phyloP scores from a whole-genome alignment of 2,797 vertebrate species.

The Peromyscus attwateri region DNA sequence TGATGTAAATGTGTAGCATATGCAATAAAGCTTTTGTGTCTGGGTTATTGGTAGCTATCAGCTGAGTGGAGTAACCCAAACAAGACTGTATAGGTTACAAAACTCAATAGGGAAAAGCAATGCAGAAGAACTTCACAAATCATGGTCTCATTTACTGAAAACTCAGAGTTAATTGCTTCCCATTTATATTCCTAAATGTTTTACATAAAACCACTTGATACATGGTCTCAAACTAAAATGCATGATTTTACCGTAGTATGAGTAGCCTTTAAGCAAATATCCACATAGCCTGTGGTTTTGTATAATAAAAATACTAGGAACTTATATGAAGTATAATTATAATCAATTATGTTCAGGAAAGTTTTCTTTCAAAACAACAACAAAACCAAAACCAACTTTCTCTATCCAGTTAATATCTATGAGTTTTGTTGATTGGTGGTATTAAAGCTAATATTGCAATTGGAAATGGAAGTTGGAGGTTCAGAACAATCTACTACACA shows the following conservation, averaged over 20 bases:
- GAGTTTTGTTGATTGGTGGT: slow-evolving; percentile 59
- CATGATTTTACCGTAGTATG: slow-evolving; percentile 26
- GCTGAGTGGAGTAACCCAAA: not conserved
- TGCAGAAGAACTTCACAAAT: slow-evolving; percentile 34
- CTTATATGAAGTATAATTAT: not conserved
- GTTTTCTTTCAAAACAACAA: not conserved
- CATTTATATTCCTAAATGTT: slow-evolving; percentile 41
- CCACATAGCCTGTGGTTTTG: not conserved
- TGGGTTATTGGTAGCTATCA: not conserved
- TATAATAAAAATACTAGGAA: slow-evolving; percentile 1
- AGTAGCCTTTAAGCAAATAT: slow-evolving; percentile 42
- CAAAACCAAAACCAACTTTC: not conserved
- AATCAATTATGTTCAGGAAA: slow-evolving; percentile 41
- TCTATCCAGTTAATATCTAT: slow-evolving; percentile 48
- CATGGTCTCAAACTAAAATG: not conserved
- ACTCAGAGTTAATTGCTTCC: slow-evolving; percentile 44
- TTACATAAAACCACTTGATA: slow-evolving; percentile 38
- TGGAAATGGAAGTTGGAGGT: slow-evolving; percentile 78
- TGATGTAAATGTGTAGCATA: not conserved
- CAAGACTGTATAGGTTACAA: not conserved
- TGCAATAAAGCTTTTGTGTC: slow-evolving; percentile 35
- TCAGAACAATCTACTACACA: slow-evolving; percentile 78
- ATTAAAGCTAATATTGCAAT: slow-evolving; percentile 82
- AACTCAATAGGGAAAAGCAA: not conserved
- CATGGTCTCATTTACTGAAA: slow-evolving; percentile 39